phyloP scores from a whole-genome alignment of 2,888 invertebrate genomes.

The Ophioninae sp. region DNA sequence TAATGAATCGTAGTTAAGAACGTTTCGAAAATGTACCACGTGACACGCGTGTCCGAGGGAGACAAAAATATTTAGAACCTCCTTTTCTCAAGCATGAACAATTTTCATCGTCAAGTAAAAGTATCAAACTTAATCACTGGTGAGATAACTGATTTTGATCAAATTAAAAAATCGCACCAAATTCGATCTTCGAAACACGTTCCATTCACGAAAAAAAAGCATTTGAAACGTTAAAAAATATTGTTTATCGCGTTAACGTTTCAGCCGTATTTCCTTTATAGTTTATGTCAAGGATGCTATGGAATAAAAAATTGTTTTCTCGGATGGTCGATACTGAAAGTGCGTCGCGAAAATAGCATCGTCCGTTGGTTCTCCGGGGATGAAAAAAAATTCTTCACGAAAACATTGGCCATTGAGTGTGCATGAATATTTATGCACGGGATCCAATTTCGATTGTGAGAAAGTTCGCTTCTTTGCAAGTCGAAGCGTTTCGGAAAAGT shows the following conservation, averaged over 20 bases:
- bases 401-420: constrained; percentile 12
- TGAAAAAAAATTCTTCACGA: neutral
- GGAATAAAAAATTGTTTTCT: neutral
- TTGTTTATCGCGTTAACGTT: neutral
- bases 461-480: constrained; percentile 45
- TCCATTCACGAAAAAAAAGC: neutral
- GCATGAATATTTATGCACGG: constrained; percentile 24
- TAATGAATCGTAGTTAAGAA: no score
- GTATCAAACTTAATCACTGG: no score
- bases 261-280: neutral
- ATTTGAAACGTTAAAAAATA: neutral
- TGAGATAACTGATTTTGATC: neutral
- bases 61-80: no score
- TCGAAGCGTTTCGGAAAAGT: constrained; percentile 40
- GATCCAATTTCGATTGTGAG: constrained; percentile 48
- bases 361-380: constrained; percentile 4
- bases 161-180: neutral
- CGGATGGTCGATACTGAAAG: neutral
- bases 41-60: no score
- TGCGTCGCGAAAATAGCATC: neutral
- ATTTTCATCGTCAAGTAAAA: no score
- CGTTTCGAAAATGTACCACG: no score
- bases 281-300: neutral
- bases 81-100: no score
- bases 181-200: neutral